Base-by-base conservation (phyloP, 92 coral and sea anemone species). In the Paragorgia papillata region DNA sequence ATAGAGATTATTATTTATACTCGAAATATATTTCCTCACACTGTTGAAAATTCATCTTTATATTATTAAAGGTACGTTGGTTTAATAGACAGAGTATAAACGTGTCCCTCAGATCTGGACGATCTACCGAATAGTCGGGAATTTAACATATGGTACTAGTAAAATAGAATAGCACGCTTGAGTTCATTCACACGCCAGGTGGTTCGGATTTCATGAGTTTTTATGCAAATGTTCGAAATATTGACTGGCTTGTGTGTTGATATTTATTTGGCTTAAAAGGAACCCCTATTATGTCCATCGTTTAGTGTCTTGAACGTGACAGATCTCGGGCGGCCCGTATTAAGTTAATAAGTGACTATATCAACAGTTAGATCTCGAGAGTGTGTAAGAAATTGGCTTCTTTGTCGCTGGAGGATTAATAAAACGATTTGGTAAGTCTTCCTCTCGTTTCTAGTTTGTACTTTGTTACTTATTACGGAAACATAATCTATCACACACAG, bases 161-260 rank as follows among this genome's bases (percentile, higher is more conserved):
- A 14, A 17, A 56, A 56, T 56, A 56, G 62, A 56, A 56, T 56
- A 24, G 29, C 78, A 71, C 78, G 78, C 78, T 53, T 51, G 27
- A 34, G 12, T 29, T 51, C 21, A n/a, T 50, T 49, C 31, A 19
- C 78, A 51, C 78, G 78, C 78, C 78, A 71, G 78, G 78, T 71
- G 78, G 78, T 71, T n/a, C 17, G 63, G 26, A 49, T 69, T 51
- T 53, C 78, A 54, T 71, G 78, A 71, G 78, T 33, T 55, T 46
- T 71, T 71, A 71, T 71, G 78, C 78, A 71, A 71, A 71, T 71
- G 8, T 55, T 71, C 9, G 78, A 30, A 53, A 71, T 71, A 55
- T 71, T 21, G 76, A 69, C 35, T 51, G 58, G 25, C 33, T 48
- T 40, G 60, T 51, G 60, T 56, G 59, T 69, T 50, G 76, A 46